phyloP scores from a whole-genome alignment of 92 coral and sea anemone genomes.

The Meandrina meandrites region DNA sequence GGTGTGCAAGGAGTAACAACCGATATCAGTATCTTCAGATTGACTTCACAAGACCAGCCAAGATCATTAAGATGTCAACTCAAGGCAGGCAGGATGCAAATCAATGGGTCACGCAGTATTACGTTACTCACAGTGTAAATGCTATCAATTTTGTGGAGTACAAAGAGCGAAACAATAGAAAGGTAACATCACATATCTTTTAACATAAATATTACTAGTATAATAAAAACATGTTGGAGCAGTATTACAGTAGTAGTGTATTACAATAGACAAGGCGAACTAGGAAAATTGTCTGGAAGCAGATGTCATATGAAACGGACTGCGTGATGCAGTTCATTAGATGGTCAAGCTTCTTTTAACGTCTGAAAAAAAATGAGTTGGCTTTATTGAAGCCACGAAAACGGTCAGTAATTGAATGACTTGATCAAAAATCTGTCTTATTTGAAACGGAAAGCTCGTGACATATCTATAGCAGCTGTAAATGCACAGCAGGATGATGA shows the following conservation, averaged over 20 bases:
- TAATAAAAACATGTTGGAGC: too few relatives aligned
- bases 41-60: constrained; percentile 44
- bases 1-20: constrained; percentile 66
- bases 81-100: constrained; percentile 65
- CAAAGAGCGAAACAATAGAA: constrained; percentile 54
- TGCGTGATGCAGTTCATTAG: too few relatives aligned
- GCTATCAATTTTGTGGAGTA: constrained; percentile 63
- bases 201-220: too few relatives aligned
- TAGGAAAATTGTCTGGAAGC: too few relatives aligned
- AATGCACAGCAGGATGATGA: neutral
- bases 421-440: too few relatives aligned
- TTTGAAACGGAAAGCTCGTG: neutral
- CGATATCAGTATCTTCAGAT: constrained; percentile 60
- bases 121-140: constrained; percentile 49
- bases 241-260: too few relatives aligned
- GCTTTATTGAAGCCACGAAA: too few relatives aligned
- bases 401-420: too few relatives aligned
- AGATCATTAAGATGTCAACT: constrained; percentile 59
- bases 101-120: constrained; percentile 70
- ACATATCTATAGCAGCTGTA: neutral
- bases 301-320: too few relatives aligned
- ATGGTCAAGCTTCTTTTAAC: too few relatives aligned
- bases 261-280: too few relatives aligned
- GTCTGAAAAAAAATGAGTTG: too few relatives aligned
- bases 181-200: constrained; percentile 30